Percentiles rank a stretch among this genome's conserved stretches.
These are phyloP conservation scores for Anneissia japonica DNA, from an alignment of 35 echinoderm and acorn worm species.

Conservation along the genomic window DNA sequence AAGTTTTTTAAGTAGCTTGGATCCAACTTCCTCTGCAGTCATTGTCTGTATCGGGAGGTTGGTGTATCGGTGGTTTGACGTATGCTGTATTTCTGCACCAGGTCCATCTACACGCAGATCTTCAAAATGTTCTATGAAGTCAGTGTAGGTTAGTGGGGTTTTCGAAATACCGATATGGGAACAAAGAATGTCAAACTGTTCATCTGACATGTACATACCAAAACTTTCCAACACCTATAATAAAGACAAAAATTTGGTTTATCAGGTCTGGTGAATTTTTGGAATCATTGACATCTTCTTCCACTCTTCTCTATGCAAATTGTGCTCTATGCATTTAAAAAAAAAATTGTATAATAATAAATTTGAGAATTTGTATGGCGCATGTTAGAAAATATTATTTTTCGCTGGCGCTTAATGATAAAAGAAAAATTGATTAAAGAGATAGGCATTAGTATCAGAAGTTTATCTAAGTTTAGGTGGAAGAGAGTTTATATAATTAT, in stretches of 20 bases:
- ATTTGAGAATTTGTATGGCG: too few species aligned
- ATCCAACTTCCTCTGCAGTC: slow-evolving; percentile 62
- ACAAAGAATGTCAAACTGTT: slow-evolving; percentile 67
- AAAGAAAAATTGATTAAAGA: too few species aligned
- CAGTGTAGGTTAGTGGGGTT: slow-evolving; percentile 65
- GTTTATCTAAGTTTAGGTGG: too few species aligned
- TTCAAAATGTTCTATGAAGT: slow-evolving; percentile 86
- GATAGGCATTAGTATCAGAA: too few species aligned
- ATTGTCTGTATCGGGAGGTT: slow-evolving; percentile 50
- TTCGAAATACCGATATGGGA: slow-evolving; percentile 45
- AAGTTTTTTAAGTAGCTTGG: slow-evolving; percentile 56
- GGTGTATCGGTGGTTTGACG: slow-evolving; percentile 76
- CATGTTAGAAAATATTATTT: too few species aligned
- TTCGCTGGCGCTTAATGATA: too few species aligned
- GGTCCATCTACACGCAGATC: slow-evolving; percentile 65
- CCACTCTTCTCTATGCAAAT: too few species aligned
- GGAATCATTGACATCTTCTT: too few species aligned
- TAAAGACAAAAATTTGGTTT: background rate
- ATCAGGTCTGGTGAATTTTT: too few species aligned
- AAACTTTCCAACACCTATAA: slow-evolving; percentile 71
- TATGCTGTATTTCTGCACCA: slow-evolving; percentile 54
- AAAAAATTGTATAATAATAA: too few species aligned
- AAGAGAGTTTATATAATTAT: too few species aligned
- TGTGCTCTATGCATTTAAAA: too few species aligned
- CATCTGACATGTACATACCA: slow-evolving; percentile 97